Conservation (phyloP, 2,888 invertebrate species). For the Fragum sueziense region DNA sequence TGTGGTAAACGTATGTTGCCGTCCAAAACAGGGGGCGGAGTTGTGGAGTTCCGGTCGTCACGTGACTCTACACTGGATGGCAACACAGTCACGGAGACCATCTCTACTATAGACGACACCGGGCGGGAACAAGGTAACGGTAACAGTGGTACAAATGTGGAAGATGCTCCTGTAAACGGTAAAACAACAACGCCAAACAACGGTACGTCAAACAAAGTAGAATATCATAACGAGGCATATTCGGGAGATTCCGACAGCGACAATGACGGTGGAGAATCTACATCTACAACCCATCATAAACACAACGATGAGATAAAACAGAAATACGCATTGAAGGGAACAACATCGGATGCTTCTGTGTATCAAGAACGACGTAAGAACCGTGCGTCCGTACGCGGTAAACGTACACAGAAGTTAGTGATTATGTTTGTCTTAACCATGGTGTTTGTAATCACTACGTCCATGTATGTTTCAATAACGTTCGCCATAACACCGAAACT, state of each 20-base stretch:
- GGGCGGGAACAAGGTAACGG: too few species aligned
- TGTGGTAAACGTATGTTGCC: constrained; percentile 10
- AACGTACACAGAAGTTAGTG: constrained; percentile 6
- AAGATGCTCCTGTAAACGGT: too few species aligned
- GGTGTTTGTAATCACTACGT: constrained; percentile 12
- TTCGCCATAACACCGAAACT: neutral
- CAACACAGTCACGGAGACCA: constrained; percentile 3
- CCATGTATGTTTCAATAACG: neutral
- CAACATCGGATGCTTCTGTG: neutral
- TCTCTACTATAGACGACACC: neutral
- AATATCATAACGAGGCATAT: neutral
- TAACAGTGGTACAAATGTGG: neutral
- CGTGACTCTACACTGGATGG: neutral
- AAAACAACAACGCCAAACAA: neutral
- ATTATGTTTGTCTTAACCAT: constrained; percentile 19
- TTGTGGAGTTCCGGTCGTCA: neutral
- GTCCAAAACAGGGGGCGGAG: neutral
- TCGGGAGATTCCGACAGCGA: neutral
- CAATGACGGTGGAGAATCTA: neutral
- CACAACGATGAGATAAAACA: neutral
- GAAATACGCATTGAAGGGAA: neutral
- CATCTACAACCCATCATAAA: neutral
- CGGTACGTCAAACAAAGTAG: neutral
- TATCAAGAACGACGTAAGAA: neutral
- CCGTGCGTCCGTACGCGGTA: neutral